Base-by-base conservation (phyloP, 2,888 invertebrate genomes). In the Scaptomyza polygonia region DNA sequence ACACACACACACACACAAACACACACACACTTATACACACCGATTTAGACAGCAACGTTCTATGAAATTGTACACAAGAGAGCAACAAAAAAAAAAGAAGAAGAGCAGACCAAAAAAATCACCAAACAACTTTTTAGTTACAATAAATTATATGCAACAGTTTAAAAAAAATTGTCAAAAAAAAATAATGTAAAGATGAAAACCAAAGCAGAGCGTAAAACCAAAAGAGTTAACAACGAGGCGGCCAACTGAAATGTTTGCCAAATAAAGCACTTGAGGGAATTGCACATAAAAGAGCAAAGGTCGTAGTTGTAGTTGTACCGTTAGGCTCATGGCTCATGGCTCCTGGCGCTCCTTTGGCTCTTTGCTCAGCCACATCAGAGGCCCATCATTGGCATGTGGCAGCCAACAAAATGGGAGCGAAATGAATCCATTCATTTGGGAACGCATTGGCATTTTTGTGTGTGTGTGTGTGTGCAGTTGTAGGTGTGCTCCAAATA, bases 61-160 rank as follows among this genome's bases (percentile, higher is more conserved):
- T 71, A 73, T 76, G 59, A 88, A 88, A 85, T 88, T 68, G 81
- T 63, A 78, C 84, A 80, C 88, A 69, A 69, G 84, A 88, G 86
- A 78, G 81, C 79, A 68, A 78, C 80, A 73, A 81, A 87, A 67
- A 58, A n/a, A 48, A 1, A 30, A 11, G 11, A 30, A 16, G 9
- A 16, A 47, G 36, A 54, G 49, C 44, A 71, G 44, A 42, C 25
- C 52, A 53, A 63, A 52, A 14, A 12, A 27, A 45, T 9, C n/a
- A 34, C 5, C 44, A 64, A 51, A 64, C 65, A 66, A 77, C 74
- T 73, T 86, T 86, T 86, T 76, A 83, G 84, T 88, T 83, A 88
- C 88, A 86, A 84, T 84, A 84, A 84, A 84, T 84, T 84, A 88
- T 88, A 84, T 88, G 84, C 84, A 84, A 84, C 84, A 84, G 84